Conservation (phyloP, 2,888 invertebrate genomes). For the Mesorhabditis spiculigera region DNA sequence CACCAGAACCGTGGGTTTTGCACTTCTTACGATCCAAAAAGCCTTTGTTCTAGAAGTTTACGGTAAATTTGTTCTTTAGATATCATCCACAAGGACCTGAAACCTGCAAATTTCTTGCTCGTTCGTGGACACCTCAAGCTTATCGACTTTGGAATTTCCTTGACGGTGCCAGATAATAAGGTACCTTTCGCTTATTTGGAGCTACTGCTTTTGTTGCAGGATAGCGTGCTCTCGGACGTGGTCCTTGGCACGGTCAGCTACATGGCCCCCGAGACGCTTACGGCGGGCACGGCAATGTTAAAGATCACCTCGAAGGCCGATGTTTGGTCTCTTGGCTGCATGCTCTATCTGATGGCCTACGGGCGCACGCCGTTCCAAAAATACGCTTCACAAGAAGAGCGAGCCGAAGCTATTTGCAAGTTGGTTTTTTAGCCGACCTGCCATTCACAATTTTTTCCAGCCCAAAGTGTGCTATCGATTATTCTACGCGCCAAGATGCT, state of each 20-base stretch:
- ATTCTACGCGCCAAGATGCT: constrained; percentile 1
- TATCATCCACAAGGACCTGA: constrained; percentile 91
- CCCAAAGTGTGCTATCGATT: constrained; percentile 13
- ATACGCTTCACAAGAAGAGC: not conserved
- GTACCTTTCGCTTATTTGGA: not conserved
- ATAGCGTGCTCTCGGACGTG: constrained; percentile 77
- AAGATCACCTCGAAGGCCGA: constrained; percentile 81
- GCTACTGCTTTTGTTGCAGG: constrained; percentile 64
- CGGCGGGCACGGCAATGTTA: not conserved
- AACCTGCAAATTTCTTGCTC: constrained; percentile 90
- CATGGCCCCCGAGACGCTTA: constrained; percentile 13
- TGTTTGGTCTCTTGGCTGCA: constrained; percentile 96
- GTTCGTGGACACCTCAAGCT: constrained; percentile 81
- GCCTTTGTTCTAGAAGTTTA: not conserved
- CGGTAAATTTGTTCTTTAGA: constrained; percentile 65
- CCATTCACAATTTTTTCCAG: constrained; percentile 3
- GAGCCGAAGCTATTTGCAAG: not conserved
- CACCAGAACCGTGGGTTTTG: constrained; percentile 74
- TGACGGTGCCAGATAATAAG: constrained; percentile 75
- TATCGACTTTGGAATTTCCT: constrained; percentile 95
- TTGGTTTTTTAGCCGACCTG: constrained; percentile 10
- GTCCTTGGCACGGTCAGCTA: constrained; percentile 75
- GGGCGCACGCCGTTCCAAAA: constrained; percentile 81
- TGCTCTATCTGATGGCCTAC: constrained; percentile 86
- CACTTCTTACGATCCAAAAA: not conserved